A percentile compares a stretch with the other conserved stretches of the same genome.
Evolutionary conservation across 2,797 vertebrate species (phyloP).

Genomic region (Microcaecilia unicolor): DNA sequence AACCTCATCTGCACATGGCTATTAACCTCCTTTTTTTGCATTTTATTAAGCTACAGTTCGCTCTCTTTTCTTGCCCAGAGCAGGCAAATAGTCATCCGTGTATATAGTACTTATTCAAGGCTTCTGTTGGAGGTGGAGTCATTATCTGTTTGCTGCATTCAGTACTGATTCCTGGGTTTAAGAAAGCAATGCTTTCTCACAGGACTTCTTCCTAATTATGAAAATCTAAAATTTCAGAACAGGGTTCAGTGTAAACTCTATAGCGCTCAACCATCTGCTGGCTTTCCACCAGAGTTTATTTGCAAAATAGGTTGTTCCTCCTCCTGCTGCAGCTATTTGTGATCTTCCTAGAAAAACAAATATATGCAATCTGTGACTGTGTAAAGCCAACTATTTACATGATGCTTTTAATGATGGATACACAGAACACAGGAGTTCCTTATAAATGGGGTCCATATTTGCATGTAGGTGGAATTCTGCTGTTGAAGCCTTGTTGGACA

Average conservation of each 20-base stretch:
- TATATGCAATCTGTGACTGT: conserved; percentile 49
- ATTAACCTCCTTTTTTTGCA: conserved; percentile 9
- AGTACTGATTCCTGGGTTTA: too few species aligned
- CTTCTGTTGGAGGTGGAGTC: conserved; percentile 38
- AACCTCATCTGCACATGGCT: too few species aligned
- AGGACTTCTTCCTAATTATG: conserved; percentile 58
- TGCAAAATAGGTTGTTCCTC: conserved; percentile 55
- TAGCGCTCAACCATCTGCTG: conserved; percentile 59
- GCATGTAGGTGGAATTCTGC: conserved; percentile 25
- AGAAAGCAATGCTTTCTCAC: conserved; percentile 50
- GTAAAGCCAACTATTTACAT: conserved; percentile 54
- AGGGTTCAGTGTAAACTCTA: conserved; percentile 55
- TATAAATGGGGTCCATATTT: conserved; percentile 40
- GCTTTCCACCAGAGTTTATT: conserved; percentile 65
- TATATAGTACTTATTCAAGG: conserved; percentile 34
- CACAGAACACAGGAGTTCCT: conserved; percentile 38
- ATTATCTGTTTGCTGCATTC: conserved; percentile 38
- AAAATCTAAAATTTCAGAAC: conserved; percentile 70
- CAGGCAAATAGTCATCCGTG: conserved; percentile 32
- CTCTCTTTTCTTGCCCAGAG: conserved; percentile 14
- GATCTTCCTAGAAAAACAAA: conserved; percentile 59
- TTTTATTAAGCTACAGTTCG: conserved; percentile 21
- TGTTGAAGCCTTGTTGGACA: neutral
- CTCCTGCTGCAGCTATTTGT: conserved; percentile 55
- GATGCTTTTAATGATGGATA: conserved; percentile 47